Evolutionary conservation across 1,140 invertebrate species (phyloP).

Genomic region (Drosophila melanica): DNA sequence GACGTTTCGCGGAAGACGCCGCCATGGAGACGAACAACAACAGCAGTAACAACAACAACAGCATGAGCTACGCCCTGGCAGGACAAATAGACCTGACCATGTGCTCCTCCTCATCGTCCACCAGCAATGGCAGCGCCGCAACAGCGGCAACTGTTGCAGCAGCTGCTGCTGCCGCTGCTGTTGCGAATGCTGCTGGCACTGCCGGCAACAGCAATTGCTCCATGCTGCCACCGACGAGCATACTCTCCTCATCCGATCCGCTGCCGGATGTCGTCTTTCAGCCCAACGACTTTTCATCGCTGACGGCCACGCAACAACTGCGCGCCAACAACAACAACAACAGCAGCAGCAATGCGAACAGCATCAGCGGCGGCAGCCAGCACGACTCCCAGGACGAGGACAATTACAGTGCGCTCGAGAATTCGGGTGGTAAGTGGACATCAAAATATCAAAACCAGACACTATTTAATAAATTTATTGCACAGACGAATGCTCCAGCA

Average conservation of each 20-base stretch:
- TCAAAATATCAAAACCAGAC: no score
- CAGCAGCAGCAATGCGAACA: slow-evolving; percentile 1
- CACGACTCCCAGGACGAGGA: slow-evolving; percentile 61
- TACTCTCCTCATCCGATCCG: slow-evolving; percentile 76
- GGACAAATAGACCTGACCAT: slow-evolving; percentile 78
- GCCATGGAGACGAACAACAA: slow-evolving; percentile 35
- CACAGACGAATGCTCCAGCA: slow-evolving; percentile 64
- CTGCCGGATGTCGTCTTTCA: slow-evolving; percentile 78
- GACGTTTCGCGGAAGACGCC: slow-evolving; percentile 21
- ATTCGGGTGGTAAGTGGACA: slow-evolving; percentile 73
- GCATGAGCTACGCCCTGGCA: slow-evolving; percentile 54
- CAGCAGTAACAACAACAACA: slow-evolving; percentile 34
- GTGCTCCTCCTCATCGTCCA: slow-evolving; percentile 77
- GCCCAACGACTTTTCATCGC: slow-evolving; percentile 79
- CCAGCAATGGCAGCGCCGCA: slow-evolving; percentile 60
- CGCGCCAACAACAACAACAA: slow-evolving; percentile 29
- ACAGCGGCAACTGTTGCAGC: slow-evolving; percentile 15
- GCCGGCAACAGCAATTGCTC: slow-evolving; percentile 37
- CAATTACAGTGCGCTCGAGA: slow-evolving; percentile 57
- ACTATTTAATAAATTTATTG: neutral
- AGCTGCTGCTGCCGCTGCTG: slow-evolving; percentile 14
- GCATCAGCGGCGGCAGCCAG: slow-evolving; percentile 54
- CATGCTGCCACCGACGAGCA: slow-evolving; percentile 78
- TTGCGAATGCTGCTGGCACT: neutral
- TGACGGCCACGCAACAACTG: slow-evolving; percentile 75